Conservation (phyloP, 2,888 invertebrate species). For the Molanna angustata region DNA sequence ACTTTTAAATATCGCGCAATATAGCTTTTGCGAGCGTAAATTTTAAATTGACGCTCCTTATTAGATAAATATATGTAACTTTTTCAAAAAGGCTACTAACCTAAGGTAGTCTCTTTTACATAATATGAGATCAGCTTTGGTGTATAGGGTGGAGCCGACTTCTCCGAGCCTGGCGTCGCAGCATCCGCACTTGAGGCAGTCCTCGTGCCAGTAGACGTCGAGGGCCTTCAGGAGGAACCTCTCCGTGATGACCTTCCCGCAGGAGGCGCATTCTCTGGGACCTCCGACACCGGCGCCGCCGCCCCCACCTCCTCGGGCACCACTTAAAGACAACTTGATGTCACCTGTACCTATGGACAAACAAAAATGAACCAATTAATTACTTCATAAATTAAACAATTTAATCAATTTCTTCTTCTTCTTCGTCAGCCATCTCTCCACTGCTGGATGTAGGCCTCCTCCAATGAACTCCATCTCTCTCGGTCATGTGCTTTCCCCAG, state of each 20-base stretch:
- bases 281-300: slow-evolving; percentile 42
- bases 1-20: no score
- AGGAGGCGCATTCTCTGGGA: slow-evolving; percentile 75
- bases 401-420: no score
- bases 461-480: no score
- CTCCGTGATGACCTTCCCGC: slow-evolving; percentile 82
- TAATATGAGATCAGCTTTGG: slow-evolving; percentile 86
- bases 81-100: no score
- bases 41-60: no score
- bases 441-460: no score
- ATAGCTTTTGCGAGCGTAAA: no score
- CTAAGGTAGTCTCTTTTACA: slow-evolving; percentile 92
- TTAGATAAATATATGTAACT: no score
- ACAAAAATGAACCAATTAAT: not conserved
- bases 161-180: slow-evolving; percentile 93
- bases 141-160: slow-evolving; percentile 87
- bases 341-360: slow-evolving; percentile 29
- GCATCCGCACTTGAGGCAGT: slow-evolving; percentile 89
- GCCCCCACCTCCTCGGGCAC: slow-evolving; percentile 36
- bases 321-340: slow-evolving; percentile 38
- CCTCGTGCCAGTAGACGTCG: slow-evolving; percentile 92
- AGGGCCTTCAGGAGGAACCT: slow-evolving; percentile 79
- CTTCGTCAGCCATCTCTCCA: no score
- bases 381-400: no score
- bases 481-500: no score